Base-by-base conservation (phyloP, 2,113 vertebrate genomes). In the Galeopterus variegatus region DNA sequence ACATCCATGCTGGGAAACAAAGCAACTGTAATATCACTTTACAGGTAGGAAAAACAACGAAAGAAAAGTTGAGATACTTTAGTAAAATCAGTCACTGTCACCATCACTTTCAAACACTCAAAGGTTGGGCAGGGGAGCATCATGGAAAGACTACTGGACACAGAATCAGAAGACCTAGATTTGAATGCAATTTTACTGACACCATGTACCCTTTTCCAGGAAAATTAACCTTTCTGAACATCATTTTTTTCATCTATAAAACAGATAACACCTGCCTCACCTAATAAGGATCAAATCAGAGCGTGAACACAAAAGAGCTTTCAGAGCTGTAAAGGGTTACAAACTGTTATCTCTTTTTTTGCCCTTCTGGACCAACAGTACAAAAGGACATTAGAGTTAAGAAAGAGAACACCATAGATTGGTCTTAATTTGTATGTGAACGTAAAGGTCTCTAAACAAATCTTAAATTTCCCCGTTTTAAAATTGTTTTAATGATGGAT, bases 351-450 rank as follows among this genome's bases (percentile, higher is more conserved):
- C 54, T 82, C 64, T 65, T 24, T 85, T 50, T 93, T 90, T 81
- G 82, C 77, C 89, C 64, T 90, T 92, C 41, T 67, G 95, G 62
- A 84, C 75, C 18, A 17, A 84, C 33, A 72, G 70, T 83, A 58
- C 54, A 41, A 95, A 88, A 94, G 82, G 72, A 36, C 52, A 48
- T 19, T 48, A 6, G 41, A 65, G 24, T 60, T 84, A 89, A 65
- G 45, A 85, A 65, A 82, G 48, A 88, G 45, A 76, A 90, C 18
- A 41, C n/a, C 17, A 41, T 1, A 41, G 58, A 48, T 67, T 75
- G 33, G 64, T 77, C 48, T 54, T 85, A 70, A 77, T 28, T 82
- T 87, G 52, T 56, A 48, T 62, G 33, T 83, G 13, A 94, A 85
- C 36, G 24, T 50, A 85, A 85, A 81, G 11, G 12, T 10, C 65